Evolutionary conservation across 2,797 vertebrate species (phyloP), one percentile per base, ranked within the genome.

Genomic region (Catostomus latipinnis): DNA sequence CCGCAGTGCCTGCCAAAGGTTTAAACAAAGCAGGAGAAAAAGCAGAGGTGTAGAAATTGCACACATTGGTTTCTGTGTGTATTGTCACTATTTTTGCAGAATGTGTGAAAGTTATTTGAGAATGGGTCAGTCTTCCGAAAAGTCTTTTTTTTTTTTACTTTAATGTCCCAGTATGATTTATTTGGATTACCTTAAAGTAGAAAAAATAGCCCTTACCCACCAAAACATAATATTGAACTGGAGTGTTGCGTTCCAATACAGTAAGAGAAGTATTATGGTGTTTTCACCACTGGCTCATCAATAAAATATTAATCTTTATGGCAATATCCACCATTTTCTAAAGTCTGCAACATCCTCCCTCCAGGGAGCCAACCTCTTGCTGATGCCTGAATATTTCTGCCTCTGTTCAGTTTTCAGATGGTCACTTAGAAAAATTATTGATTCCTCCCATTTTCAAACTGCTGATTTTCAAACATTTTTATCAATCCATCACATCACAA

Each of bases 231-330:
- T 12, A 8, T 8, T 34, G 6, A 12, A 34, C 10, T 52, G 71
- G 49, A 12, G 57, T 63, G 13, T 71, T 4, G 22, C 34, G 69
- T 18, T 34, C 34, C 48, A 63, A 8, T 65, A 54, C 61, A 63
- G 12, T 65, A 46, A 65, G 43, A 46, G 5, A 46, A 46, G 6
- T 65, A 53, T 63, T 45, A 66, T 43, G 34, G 10, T 6, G 9
- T 12, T 76, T 63, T 34, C 73, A 66, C 63, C 57, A 61, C 60
- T 63, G 54, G 43, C 69, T 78, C 71, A 78, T 82, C 70, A 82
- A 78, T 82, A 46, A 82, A 82, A 82, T 78, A 78, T 82, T 77
- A 57, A 78, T 72, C 45, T 78, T 78, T 74, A 78, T 74, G 18
- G 71, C 81, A 82, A 74, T 78, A 82, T 82, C 76, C 71, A n/a